Percentiles rank a stretch among this genome's conserved stretches.
Conservation (phyloP, 2,888 invertebrate species). For the Mechanitis messenoides region DNA sequence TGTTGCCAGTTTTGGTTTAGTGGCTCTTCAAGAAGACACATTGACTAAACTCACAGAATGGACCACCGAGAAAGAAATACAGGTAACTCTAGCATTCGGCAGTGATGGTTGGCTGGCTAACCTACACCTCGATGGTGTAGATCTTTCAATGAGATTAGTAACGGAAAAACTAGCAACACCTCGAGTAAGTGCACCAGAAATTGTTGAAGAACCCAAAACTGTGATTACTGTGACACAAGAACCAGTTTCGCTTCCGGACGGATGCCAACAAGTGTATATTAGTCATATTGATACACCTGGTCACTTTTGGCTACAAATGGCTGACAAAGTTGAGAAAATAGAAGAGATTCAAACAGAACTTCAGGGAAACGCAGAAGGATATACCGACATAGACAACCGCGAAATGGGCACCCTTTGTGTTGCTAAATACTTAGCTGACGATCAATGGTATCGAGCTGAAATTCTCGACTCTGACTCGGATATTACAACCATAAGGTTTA, state of each 20-base stretch:
- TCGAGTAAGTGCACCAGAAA: slow-evolving; percentile 39
- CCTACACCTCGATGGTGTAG: slow-evolving; percentile 68
- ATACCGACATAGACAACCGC: slow-evolving; percentile 74
- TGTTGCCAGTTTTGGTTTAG: slow-evolving; percentile 57
- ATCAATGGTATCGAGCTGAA: slow-evolving; percentile 94
- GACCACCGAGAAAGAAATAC: slow-evolving; percentile 70
- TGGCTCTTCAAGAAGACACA: slow-evolving; percentile 58
- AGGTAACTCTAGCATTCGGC: slow-evolving; percentile 71
- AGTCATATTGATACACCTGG: slow-evolving; percentile 86
- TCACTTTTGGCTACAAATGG: slow-evolving; percentile 84
- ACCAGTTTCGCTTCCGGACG: slow-evolving; percentile 52
- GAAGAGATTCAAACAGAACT: slow-evolving; percentile 79
- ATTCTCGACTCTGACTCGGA: slow-evolving; percentile 87
- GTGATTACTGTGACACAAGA: slow-evolving; percentile 42
- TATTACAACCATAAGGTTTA: slow-evolving; percentile 84
- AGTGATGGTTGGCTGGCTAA: slow-evolving; percentile 76
- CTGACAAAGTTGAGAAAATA: slow-evolving; percentile 74
- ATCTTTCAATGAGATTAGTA: slow-evolving; percentile 67
- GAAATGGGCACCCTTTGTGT: slow-evolving; percentile 80
- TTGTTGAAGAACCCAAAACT: slow-evolving; percentile 39
- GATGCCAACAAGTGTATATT: slow-evolving; percentile 73
- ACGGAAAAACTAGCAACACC: slow-evolving; percentile 62
- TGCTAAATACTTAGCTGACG: slow-evolving; percentile 89
- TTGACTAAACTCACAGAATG: slow-evolving; percentile 57
- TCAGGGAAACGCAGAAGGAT: slow-evolving; percentile 73